phyloP scores from a whole-genome alignment of 2,888 invertebrate genomes.

The Melipona beecheii region DNA sequence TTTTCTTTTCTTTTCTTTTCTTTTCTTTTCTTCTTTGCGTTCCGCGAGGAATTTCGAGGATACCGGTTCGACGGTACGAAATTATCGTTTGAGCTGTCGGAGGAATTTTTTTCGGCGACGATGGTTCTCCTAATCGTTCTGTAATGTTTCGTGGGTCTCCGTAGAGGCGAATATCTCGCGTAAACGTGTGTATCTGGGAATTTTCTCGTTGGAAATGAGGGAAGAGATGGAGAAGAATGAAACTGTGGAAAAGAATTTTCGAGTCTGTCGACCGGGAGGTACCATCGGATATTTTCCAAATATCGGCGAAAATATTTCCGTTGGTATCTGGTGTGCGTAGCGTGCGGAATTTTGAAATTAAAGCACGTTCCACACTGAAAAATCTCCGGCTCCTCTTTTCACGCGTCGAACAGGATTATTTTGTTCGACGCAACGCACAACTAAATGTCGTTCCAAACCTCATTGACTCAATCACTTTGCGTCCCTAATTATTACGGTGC shows the following conservation, averaged over 20 bases:
- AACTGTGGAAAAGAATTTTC: not conserved
- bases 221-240: not conserved
- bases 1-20: not conserved
- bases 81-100: not conserved
- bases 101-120: not conserved
- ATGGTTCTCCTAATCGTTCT: not conserved
- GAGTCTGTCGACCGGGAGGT: not conserved
- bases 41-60: slow-evolving; percentile 1
- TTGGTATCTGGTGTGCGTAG: slow-evolving; percentile 6
- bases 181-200: not conserved
- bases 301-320: slow-evolving; percentile 24
- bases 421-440: not conserved
- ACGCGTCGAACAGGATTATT: not conserved
- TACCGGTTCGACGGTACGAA: not conserved
- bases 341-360: slow-evolving; percentile 32
- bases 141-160: not conserved
- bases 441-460: not conserved
- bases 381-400: not conserved
- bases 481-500: not conserved
- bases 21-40: not conserved
- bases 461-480: not conserved
- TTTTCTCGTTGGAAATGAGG: not conserved
- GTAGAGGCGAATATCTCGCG: not conserved
- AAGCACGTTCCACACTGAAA: not conserved
- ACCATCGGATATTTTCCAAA: slow-evolving; percentile 17